Base-by-base conservation (phyloP, 2,113 vertebrate genomes). In the Marcusenius ussheri region DNA sequence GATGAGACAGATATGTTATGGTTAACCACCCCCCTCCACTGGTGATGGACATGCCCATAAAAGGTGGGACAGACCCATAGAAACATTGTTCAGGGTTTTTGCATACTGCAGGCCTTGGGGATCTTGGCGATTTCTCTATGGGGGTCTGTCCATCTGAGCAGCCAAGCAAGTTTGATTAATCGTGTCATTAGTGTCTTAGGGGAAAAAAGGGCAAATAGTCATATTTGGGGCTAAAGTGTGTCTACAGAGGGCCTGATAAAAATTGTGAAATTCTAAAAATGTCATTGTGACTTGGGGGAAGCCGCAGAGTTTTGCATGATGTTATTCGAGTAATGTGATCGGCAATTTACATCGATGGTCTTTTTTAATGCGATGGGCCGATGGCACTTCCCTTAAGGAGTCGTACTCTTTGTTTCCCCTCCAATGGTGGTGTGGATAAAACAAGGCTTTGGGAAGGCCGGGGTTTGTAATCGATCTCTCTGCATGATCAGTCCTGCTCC, bases 1-100 rank as follows among this genome's bases (percentile, higher is more conserved):
- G 46, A 46, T 70, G 74, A 89, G 74, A 89, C n/a, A 42, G 89
- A 83, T 89, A 50, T 53, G 46, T 56, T 35, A 31, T 53, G 49
- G 19, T 19, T 47, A 31, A 80, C 5, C 53, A 56, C 17, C 17
- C 24, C 58, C 58, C n/a, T 27, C 58, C n/a, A 27, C 15, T 46
- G 19, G 24, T 84, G 83, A 84, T 45, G 46, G 42, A 84, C 35
- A 84, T 10, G 35, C 24, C 62, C 3, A 27, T 70, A 31, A 70
- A 70, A 31, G 62, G 62, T 10, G 1, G 62, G 27, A 31, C 62
- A 70, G n/a, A 70, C n/a, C n/a, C 62, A 31, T 27, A 70, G n/a
- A 31, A 31, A 31, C n/a, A 31, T 4, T 31, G 27, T 70, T 31
- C 3, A 13, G 62, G n/a, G 62, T 70, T 70, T 66, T 70, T 70